Base-by-base conservation (phyloP, 2,113 vertebrate genomes). In the Athene cunicularia region DNA sequence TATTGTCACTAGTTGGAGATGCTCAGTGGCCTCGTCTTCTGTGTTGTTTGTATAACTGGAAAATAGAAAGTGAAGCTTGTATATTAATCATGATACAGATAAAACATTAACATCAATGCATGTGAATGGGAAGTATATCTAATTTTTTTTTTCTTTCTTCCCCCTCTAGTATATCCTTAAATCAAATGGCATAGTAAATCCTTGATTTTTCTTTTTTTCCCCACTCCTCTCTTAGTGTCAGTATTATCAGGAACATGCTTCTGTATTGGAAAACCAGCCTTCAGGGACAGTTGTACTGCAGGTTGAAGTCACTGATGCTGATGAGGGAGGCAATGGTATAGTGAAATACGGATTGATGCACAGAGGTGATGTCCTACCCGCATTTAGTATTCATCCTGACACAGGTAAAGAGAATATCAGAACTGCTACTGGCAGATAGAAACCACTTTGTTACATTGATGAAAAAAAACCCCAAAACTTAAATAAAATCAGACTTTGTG, bases 281-380 rank as follows among this genome's bases (percentile, higher is more conserved):
- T 95, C 98, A 8, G 99, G 99, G 53, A 99, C 99, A 2, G 98
- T 98, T 22, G 99, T 99, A 28, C 98, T 99, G 81, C 98, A 99
- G 93, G 98, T 99, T 33, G 98, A 99, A 53, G 99, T 99, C 16
- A 98, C 98, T 91, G 99, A 99, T 93, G 99, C 98, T 27, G 99
- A 99, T 79, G 98, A 99, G 86, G 99, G 99, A 84, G 97, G 97
- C 94, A 99, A 99, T 68, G 99, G 99, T n/a, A 80, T 97, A 95
- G 99, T 99, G 87, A 98, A 98, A 49, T 99, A 99, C 8, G 98
- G 99, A 92, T 98, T 99, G 96, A 98, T 99, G 98, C 99, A 99
- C 95, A 98, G 99, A 97, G 98, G 98, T 97, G 98, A 98, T 91
- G 98, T 98, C 17, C 96, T 99, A 6, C 99, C 99, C 6, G 98